Base-by-base conservation (phyloP, 2,113 vertebrate species). In the Seriola dumerili region DNA sequence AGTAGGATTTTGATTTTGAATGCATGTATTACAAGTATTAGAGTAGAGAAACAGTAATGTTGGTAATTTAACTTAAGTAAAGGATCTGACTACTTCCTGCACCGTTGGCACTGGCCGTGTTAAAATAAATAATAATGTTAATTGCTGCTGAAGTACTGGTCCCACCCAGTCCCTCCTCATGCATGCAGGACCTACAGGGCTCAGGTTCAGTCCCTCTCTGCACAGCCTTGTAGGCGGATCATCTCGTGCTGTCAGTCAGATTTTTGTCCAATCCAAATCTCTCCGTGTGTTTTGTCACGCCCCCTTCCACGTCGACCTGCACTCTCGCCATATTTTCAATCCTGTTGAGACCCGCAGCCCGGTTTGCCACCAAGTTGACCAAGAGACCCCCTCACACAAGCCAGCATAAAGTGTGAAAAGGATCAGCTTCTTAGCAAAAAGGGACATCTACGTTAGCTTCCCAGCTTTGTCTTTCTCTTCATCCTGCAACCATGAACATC, bases 401-500 rank as follows among this genome's bases (percentile, higher is more conserved):
- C 19, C 16, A 32, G 7, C 4, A 2, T 8, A n/a, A 46, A 46
- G 67, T 1, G 38, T 25, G 12, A 13, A 55, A 71, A 59, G 55
- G 23, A 13, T 8, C 29, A 0, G 4, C 7, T 54, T 50, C 1
- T 3, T 0, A 69, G 38, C 21, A 17, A 62, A 48, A 38, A 54
- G 11, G 9, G 12, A 25, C 1, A 40, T 23, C 65, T 12, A 29
- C 25, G 11, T 25, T 1, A 46, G 8, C 34, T 3, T 62, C 17
- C 8, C 9, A 14, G 23, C 65, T 6, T 16, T 23, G 34, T 62
- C 11, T 14, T 21, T 74, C 8, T 5, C 10, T 40, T 65, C 6
- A 29, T 14, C 25, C 75, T 16, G 80, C 86, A 57, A 70, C 89
- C 75, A 99, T 99, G 97, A 99, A 99, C 93, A 50, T 99, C 90